Conservation (phyloP, 2,113 vertebrate genomes). For the Talpa occidentalis region DNA sequence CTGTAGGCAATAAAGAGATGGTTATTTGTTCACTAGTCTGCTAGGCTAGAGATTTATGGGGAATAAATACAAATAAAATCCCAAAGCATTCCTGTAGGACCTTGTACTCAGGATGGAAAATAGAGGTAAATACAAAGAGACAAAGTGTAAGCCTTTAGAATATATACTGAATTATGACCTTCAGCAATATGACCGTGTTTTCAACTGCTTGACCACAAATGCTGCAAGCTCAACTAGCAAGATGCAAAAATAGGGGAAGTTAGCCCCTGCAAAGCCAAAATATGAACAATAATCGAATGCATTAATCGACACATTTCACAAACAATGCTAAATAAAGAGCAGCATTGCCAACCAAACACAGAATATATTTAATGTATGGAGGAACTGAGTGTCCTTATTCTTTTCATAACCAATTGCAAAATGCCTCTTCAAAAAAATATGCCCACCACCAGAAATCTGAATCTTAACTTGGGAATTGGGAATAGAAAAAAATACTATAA, state of each 20-base stretch:
- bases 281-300: not conserved
- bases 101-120: not conserved
- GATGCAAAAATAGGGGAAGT: not conserved
- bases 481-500: not conserved
- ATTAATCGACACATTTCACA: not conserved
- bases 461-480: not conserved
- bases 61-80: constrained; percentile 48
- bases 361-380: not conserved
- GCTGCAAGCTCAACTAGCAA: not conserved
- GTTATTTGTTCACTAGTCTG: constrained; percentile 12
- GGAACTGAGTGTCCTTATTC: not conserved
- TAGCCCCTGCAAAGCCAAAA: not conserved
- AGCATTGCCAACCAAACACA: not conserved
- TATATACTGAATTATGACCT: constrained; percentile 5
- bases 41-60: not conserved
- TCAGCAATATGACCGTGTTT: not conserved
- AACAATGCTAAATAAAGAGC: not conserved
- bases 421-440: not conserved
- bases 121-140: not conserved
- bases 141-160: not conserved
- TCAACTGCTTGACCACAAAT: not conserved
- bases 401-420: not conserved
- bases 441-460: not conserved
- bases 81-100: not conserved
- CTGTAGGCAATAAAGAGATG: not conserved